Evolutionary conservation across 2,888 invertebrate genomes (phyloP).

Genomic region (Drosophila putrida): DNA sequence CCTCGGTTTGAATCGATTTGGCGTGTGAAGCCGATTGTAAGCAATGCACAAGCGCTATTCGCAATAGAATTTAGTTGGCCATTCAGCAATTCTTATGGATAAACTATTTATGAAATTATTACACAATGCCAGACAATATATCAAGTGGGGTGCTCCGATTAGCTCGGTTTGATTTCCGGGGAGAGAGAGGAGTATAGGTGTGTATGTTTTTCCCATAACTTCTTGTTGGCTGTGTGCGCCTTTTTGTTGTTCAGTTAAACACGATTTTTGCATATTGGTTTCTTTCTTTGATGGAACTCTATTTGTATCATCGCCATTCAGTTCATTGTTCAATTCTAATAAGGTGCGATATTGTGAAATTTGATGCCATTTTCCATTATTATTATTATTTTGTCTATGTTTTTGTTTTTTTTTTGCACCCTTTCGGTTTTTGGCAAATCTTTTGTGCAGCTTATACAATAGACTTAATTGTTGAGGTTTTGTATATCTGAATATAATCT

Average conservation of each 20-base stretch:
- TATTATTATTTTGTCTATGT: constrained; percentile 43
- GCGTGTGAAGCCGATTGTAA: constrained; percentile 53
- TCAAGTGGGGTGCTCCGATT: constrained; percentile 74
- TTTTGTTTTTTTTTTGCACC: constrained; percentile 55
- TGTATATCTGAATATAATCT: constrained; percentile 59
- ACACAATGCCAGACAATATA: constrained; percentile 74
- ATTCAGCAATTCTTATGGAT: constrained; percentile 78
- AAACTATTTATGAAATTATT: constrained; percentile 81
- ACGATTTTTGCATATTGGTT: constrained; percentile 59
- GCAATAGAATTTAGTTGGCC: constrained; percentile 68
- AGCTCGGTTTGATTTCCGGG: constrained; percentile 51
- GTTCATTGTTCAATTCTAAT: constrained; percentile 73
- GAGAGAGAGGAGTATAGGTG: constrained; percentile 57
- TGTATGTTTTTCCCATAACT: constrained; percentile 83
- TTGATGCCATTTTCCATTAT: constrained; percentile 76
- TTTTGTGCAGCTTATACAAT: constrained; percentile 45
- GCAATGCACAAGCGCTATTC: constrained; percentile 30
- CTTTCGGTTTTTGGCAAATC: constrained; percentile 45
- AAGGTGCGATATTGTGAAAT: constrained; percentile 81
- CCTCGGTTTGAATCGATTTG: constrained; percentile 27
- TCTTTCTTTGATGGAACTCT: constrained; percentile 43
- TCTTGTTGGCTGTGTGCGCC: constrained; percentile 69
- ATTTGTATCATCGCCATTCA: constrained; percentile 45
- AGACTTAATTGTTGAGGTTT: constrained; percentile 65
- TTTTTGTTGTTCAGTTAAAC: constrained; percentile 54